A percentile compares a stretch with the other conserved stretches of the same genome.
Evolutionary conservation across 2,888 invertebrate species (phyloP).

Genomic region (Dermolepida albohirtum): DNA sequence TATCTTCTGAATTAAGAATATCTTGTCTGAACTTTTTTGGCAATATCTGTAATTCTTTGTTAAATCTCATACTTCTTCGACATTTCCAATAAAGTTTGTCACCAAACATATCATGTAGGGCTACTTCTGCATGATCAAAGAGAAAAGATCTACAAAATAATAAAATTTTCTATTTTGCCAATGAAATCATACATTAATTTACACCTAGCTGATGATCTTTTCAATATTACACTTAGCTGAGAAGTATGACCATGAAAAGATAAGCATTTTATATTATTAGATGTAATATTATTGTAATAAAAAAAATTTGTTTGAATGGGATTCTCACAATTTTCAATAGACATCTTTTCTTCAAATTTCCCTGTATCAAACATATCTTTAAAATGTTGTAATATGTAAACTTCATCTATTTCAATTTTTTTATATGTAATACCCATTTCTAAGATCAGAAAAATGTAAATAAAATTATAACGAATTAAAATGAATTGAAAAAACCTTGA

Average conservation of each 20-base stretch:
- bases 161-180: slow-evolving; percentile 50
- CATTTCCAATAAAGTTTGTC: slow-evolving; percentile 86
- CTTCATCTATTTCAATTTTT: slow-evolving; percentile 73
- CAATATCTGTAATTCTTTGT: slow-evolving; percentile 72
- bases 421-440: slow-evolving; percentile 64
- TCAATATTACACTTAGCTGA: slow-evolving; percentile 72
- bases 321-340: slow-evolving; percentile 69
- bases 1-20: slow-evolving; percentile 74
- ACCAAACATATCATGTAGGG: slow-evolving; percentile 90
- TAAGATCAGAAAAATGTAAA: slow-evolving; percentile 54
- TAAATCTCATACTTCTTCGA: slow-evolving; percentile 92
- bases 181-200: slow-evolving; percentile 23
- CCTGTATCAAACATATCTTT: slow-evolving; percentile 86
- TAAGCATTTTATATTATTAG: slow-evolving; percentile 77
- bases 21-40: slow-evolving; percentile 76
- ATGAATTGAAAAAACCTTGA: slow-evolving; percentile 65
- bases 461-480: background rate
- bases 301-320: slow-evolving; percentile 71
- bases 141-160: slow-evolving; percentile 63
- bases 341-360: slow-evolving; percentile 86
- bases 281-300: slow-evolving; percentile 78
- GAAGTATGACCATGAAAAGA: slow-evolving; percentile 85
- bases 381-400: slow-evolving; percentile 87
- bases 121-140: slow-evolving; percentile 86
- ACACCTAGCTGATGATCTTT: slow-evolving; percentile 65